Conservation (phyloP, 1,140 invertebrate genomes). For the Conus betulinus region DNA sequence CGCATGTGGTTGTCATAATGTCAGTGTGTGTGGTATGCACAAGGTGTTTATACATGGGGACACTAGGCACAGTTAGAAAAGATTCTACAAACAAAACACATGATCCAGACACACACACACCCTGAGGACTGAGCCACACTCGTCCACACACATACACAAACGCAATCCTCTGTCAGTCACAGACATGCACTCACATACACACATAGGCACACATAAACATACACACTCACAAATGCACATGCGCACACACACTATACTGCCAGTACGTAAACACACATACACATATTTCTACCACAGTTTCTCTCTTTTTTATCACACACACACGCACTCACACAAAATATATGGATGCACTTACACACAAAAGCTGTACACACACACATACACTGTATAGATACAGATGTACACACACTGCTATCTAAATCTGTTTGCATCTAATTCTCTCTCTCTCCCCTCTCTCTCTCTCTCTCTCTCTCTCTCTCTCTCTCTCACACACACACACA, state of each 20-base stretch:
- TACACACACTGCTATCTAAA: too few relatives aligned
- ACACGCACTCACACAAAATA: too few relatives aligned
- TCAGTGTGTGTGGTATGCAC: too few relatives aligned
- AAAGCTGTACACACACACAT: too few relatives aligned
- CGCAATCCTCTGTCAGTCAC: too few relatives aligned
- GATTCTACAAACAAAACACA: conserved; percentile 88
- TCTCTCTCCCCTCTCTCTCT: not conserved
- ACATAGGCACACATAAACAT: not conserved
- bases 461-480: conserved; percentile 22
- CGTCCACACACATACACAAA: too few relatives aligned
- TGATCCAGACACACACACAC: conserved; percentile 44
- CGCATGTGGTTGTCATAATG: not conserved
- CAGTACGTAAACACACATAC: not conserved
- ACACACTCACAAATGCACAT: not conserved
- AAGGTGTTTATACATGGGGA: too few relatives aligned
- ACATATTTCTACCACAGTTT: not conserved
- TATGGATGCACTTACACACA: too few relatives aligned
- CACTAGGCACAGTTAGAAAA: not conserved
- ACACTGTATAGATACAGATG: too few relatives aligned
- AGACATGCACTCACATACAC: not conserved
- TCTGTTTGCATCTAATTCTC: too few relatives aligned
- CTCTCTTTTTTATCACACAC: conserved; percentile 7
- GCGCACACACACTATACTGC: not conserved
- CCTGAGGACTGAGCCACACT: not conserved
- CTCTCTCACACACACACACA: not conserved